phyloP scores from a whole-genome alignment of 2,888 invertebrate species.

The Globia sparganii region DNA sequence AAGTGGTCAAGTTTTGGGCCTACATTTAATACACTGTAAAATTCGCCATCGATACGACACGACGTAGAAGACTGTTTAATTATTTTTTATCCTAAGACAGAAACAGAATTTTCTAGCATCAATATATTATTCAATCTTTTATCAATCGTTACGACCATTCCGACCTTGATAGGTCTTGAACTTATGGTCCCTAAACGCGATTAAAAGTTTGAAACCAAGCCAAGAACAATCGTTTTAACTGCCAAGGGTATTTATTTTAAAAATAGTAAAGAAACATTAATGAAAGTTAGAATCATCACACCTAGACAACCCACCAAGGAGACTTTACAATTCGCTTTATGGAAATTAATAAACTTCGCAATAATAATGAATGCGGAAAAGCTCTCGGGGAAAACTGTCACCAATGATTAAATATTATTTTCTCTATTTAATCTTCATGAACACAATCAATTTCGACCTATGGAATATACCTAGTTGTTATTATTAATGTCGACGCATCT shows the following conservation, averaged over 20 bases:
- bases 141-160: constrained; percentile 29
- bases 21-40: not conserved
- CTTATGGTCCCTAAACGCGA: constrained; percentile 68
- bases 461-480: not conserved
- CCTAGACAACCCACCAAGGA: constrained; percentile 10
- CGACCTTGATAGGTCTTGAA: constrained; percentile 65
- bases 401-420: constrained; percentile 7
- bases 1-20: not conserved
- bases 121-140: constrained; percentile 10
- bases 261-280: constrained; percentile 65
- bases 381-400: constrained; percentile 1
- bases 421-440: not conserved
- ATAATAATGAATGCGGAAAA: not conserved
- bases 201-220: constrained; percentile 76
- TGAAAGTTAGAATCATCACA: constrained; percentile 40
- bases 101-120: not conserved
- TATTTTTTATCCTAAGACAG: not conserved
- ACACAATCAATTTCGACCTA: constrained; percentile 20
- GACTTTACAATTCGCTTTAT: constrained; percentile 2
- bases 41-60: not conserved
- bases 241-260: constrained; percentile 73
- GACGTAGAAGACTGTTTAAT: not conserved
- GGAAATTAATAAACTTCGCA: constrained; percentile 21
- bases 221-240: constrained; percentile 76
- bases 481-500: constrained; percentile 16